Percentiles rank a stretch among this genome's conserved stretches.
Conservation (phyloP, 2,888 invertebrate species). For the Argyra leucocephala region DNA sequence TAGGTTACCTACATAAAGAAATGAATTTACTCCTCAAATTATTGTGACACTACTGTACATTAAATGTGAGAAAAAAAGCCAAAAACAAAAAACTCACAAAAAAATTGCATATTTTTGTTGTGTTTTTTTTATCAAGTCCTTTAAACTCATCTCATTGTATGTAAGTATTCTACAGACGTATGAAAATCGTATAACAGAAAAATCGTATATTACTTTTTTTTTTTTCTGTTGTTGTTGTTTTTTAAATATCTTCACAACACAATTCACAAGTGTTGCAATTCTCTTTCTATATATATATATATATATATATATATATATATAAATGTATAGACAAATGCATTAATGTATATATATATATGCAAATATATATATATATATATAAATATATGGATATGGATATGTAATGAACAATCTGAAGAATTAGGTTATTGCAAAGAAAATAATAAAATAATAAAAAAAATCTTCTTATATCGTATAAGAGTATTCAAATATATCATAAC, state of each 20-base stretch:
- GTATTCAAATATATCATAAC: not conserved
- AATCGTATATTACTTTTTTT: not conserved
- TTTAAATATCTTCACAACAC: not conserved
- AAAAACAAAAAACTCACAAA: not conserved
- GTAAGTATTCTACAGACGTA: not conserved
- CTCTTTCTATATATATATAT: not conserved
- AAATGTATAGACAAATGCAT: not conserved
- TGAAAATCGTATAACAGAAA: slow-evolving; percentile 2
- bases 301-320: not conserved
- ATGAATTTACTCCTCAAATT: too few species aligned
- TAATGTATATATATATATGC: too few species aligned
- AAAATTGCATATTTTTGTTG: not conserved
- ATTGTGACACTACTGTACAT: too few species aligned
- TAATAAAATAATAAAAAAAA: too few species aligned
- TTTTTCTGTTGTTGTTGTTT: not conserved
- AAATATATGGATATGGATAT: too few species aligned
- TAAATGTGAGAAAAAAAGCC: too few species aligned
- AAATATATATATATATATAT: not conserved
- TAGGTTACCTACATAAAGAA: too few species aligned
- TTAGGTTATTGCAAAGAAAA: slow-evolving; percentile 6
- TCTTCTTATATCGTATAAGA: not conserved
- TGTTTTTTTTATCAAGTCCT: not conserved
- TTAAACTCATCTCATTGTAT: slow-evolving; percentile 1
- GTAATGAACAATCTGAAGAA: not conserved
- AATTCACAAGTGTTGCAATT: not conserved